These are phyloP conservation scores for Phenganax stokvisi DNA, from an alignment of 92 coral and sea anemone genomes.

Conservation along the genomic window DNA sequence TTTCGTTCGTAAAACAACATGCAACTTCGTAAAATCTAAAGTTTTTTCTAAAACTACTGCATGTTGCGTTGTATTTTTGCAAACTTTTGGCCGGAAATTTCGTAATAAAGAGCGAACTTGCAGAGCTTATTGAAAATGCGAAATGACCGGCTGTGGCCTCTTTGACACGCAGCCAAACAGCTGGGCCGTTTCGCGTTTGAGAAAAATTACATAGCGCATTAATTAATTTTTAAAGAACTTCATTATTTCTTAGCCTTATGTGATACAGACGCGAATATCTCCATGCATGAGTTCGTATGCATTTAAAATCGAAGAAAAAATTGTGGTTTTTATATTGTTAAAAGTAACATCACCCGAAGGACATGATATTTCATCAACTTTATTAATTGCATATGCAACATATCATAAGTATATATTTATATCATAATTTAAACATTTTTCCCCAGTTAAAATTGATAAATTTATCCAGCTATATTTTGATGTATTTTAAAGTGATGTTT, in stretches of 20 bases:
- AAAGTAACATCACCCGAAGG: too few species aligned
- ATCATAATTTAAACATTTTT: too few species aligned
- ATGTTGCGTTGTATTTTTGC: background rate
- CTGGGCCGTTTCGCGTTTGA: constrained; percentile 25
- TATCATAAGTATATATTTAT: too few species aligned
- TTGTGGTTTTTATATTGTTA: too few species aligned
- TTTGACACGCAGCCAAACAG: constrained; percentile 15
- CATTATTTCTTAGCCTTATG: background rate
- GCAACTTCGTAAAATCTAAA: background rate
- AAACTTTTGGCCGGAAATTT: background rate
- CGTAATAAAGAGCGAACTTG: background rate
- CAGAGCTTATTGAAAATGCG: background rate
- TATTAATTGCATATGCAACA: too few species aligned
- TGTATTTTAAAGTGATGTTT: too few species aligned
- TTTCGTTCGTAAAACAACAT: background rate
- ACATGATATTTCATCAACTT: too few species aligned
- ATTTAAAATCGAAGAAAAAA: too few species aligned
- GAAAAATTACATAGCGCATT: constrained; percentile 32
- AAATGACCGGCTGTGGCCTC: background rate
- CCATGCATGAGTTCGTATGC: too few species aligned
- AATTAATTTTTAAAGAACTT: constrained; percentile 39
- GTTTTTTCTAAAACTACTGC: background rate
- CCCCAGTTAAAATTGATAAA: too few species aligned
- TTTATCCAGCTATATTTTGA: too few species aligned
- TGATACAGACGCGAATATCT: too few species aligned